phyloP scores from a whole-genome alignment of 1,140 invertebrate genomes.

The Drosophila melanogaster region DNA sequence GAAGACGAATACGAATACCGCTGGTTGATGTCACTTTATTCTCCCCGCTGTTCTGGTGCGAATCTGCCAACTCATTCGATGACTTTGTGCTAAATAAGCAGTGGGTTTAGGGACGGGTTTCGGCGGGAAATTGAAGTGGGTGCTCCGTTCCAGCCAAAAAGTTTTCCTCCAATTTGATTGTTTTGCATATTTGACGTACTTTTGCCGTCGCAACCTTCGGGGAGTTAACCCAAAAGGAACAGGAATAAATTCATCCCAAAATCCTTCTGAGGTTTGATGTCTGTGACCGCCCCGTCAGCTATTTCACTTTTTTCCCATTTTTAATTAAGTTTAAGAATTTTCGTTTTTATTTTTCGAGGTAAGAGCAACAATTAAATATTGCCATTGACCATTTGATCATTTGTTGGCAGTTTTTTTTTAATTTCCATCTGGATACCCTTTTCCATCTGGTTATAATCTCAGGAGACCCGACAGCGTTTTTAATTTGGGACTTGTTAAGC shows the following conservation, averaged over 20 bases:
- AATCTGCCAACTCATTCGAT: slow-evolving; percentile 47
- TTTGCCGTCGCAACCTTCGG: slow-evolving; percentile 46
- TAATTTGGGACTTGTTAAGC: slow-evolving; percentile 79
- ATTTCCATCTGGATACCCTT: slow-evolving; percentile 40
- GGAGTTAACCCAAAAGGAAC: slow-evolving; percentile 22
- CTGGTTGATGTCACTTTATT: slow-evolving; percentile 37
- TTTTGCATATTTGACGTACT: slow-evolving; percentile 53
- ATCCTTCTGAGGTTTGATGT: slow-evolving; percentile 47
- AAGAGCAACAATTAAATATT: slow-evolving; percentile 68
- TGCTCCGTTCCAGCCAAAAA: slow-evolving; percentile 24
- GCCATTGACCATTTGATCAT: slow-evolving; percentile 72
- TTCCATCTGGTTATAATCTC: slow-evolving; percentile 60
- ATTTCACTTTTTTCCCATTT: slow-evolving; percentile 34
- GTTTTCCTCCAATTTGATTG: slow-evolving; percentile 39
- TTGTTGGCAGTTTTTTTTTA: slow-evolving; percentile 59
- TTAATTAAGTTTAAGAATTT: slow-evolving; percentile 61
- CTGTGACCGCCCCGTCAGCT: slow-evolving; percentile 25
- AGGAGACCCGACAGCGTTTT: slow-evolving; percentile 64
- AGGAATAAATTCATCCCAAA: slow-evolving; percentile 27
- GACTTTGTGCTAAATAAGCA: slow-evolving; percentile 42
- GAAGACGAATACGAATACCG: neutral
- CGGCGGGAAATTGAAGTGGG: slow-evolving; percentile 10
- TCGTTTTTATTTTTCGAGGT: slow-evolving; percentile 18
- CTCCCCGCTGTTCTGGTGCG: slow-evolving; percentile 26
- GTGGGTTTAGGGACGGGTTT: neutral